Percentiles rank a stretch among this genome's conserved stretches.
Conservation (phyloP, 2,888 invertebrate genomes). For the Eupeodes latifasciatus region DNA sequence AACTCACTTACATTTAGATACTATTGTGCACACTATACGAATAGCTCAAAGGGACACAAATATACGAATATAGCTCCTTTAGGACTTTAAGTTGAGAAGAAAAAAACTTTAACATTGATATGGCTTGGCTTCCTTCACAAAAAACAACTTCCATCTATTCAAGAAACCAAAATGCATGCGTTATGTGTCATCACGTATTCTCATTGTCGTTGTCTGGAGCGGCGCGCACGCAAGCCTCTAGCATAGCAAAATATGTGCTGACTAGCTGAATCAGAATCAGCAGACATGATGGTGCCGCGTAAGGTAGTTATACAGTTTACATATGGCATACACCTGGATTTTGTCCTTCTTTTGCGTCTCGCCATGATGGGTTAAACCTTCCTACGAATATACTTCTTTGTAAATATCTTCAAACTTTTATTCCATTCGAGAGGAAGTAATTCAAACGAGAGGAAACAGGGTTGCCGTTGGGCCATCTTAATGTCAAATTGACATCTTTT, state of each 20-base stretch:
- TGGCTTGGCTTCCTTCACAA: not conserved
- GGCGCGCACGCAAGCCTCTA: conserved; percentile 32
- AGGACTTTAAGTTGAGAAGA: conserved; percentile 3
- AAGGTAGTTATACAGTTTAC: not conserved
- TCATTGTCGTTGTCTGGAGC: conserved; percentile 48
- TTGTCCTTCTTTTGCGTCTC: not conserved
- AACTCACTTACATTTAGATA: conserved; percentile 25
- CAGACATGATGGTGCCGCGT: conserved; percentile 34
- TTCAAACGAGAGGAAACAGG: conserved; percentile 65
- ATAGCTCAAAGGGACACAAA: not conserved
- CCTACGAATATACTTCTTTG: not conserved
- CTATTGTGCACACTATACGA: not conserved
- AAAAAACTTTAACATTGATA: not conserved
- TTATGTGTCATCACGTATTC: conserved; percentile 72
- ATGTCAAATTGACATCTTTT: no score
- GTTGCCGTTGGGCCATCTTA: no score
- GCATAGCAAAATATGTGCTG: conserved; percentile 55
- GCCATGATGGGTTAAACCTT: not conserved
- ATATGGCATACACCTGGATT: not conserved
- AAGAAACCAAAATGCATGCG: conserved; percentile 52
- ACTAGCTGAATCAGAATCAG: conserved; percentile 43
- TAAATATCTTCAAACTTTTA: conserved; percentile 61
- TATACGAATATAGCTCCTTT: not conserved
- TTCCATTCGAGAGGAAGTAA: conserved; percentile 67
- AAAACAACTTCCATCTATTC: not conserved